Conservation (phyloP, 2,888 invertebrate species). For the Augochlorella aurata region DNA sequence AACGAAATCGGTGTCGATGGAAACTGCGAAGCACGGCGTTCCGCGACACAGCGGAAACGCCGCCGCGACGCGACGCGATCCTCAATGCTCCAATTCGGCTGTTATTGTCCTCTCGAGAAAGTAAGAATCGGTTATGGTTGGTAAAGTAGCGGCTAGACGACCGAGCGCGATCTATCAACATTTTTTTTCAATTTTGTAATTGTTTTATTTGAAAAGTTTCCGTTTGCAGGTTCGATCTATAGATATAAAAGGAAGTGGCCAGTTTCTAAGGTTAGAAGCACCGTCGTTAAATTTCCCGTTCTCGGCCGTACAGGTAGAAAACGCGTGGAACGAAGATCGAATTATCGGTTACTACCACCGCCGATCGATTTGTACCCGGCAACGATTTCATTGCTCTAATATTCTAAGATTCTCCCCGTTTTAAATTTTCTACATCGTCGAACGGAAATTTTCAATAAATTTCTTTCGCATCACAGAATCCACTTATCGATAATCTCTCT, state of each 20-base stretch:
- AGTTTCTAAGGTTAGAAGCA: too few species aligned
- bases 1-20: background rate
- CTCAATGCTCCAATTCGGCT: background rate
- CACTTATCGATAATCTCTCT: slow-evolving; percentile 1
- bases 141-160: background rate
- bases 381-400: background rate
- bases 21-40: background rate
- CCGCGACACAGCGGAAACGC: background rate
- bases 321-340: too few species aligned
- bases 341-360: too few species aligned
- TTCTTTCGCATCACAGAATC: slow-evolving; percentile 7
- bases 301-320: too few species aligned
- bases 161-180: background rate
- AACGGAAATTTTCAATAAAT: background rate
- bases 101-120: slow-evolving; percentile 1
- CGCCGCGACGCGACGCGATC: background rate
- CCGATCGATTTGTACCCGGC: background rate
- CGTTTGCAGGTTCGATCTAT: background rate
- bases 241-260: too few species aligned
- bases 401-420: background rate
- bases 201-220: background rate
- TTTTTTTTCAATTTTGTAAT: background rate
- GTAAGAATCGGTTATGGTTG: background rate
- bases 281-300: too few species aligned
- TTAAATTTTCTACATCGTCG: background rate